These are phyloP conservation scores for Miltochrista miniata DNA, from an alignment of 2,888 invertebrate genomes.

Conservation along the genomic window DNA sequence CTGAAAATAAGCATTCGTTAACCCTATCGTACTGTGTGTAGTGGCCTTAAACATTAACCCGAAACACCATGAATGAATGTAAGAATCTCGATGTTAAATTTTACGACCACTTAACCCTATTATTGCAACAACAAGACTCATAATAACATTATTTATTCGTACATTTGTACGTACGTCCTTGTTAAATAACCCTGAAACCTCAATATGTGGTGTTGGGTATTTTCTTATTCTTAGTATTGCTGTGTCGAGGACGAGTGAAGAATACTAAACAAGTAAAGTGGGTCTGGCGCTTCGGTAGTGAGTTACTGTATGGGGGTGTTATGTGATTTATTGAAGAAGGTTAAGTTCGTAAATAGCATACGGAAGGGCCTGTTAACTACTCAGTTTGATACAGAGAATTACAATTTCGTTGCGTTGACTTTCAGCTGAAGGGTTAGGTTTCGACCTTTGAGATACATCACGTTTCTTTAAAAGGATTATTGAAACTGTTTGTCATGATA, in stretches of 20 bases:
- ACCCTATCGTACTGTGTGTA: neutral
- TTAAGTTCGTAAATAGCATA: neutral
- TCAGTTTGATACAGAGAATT: neutral
- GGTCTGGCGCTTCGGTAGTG: conserved; percentile 8
- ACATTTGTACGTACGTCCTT: conserved; percentile 31
- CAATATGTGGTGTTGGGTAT: conserved; percentile 32
- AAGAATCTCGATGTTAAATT: neutral
- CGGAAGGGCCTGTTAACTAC: neutral
- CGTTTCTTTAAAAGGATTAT: no score
- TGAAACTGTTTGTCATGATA: no score
- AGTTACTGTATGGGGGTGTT: conserved; percentile 21
- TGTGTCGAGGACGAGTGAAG: conserved; percentile 14
- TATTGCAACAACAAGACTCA: neutral
- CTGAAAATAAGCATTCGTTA: neutral
- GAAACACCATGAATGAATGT: neutral
- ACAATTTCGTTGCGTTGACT: no score
- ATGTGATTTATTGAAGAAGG: conserved; percentile 24
- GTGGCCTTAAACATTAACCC: neutral
- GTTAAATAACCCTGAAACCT: conserved; percentile 45
- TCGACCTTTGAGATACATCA: no score
- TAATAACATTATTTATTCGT: conserved; percentile 27
- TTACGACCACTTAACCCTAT: neutral
- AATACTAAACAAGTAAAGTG: conserved; percentile 25
- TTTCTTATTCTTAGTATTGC: conserved; percentile 23
- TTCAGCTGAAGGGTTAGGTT: no score